Base-by-base conservation (phyloP, 2,888 invertebrate species). In the Dione juno region DNA sequence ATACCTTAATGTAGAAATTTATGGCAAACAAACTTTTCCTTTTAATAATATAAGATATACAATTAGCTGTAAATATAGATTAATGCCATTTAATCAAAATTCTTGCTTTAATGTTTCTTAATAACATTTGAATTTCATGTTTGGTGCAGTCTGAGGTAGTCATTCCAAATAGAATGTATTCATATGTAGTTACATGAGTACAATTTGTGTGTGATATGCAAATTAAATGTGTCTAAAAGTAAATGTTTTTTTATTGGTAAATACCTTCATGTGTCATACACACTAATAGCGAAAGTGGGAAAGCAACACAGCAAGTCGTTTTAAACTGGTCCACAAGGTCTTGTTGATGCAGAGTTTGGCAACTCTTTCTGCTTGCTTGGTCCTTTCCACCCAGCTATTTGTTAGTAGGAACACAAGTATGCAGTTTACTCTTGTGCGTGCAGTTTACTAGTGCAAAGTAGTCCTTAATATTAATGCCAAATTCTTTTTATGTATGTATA, bases 81-180 rank as follows among this genome's bases (percentile, higher is more conserved):
- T 67, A 61, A 58, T 61, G 41, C 19, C 61, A 61, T 61, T 61
- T 41, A 41, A 64, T 50, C 50, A 8, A 50, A 37, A 64, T 64
- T 50, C 37, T 64, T 64, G 64, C 64, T 64, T 61, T 63, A 50
- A 50, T 64, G 52, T 35, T 28, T 37, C 19, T 59, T 61, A 53
- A 5, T 40, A 7, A 16, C 16, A 57, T 52, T 50, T 37, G 16
- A 50, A 40, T n/a, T 6, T 52, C 13, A 19, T 21, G 37, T 64
- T 37, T 50, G 64, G 16, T 52, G 6, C 45, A 28, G 61, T 61
- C 57, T 66, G 35, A 63, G 69, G 63, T 66, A 69, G 66, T 72
- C 75, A 75, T 75, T 75, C 75, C 75, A 72, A 65, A 67, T 67
- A 54, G 61, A 65, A 66, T 58, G 65, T 45, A 70, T 66, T 68